Base-by-base conservation (phyloP, 2,797 vertebrate species). In the Pangasius macronema region DNA sequence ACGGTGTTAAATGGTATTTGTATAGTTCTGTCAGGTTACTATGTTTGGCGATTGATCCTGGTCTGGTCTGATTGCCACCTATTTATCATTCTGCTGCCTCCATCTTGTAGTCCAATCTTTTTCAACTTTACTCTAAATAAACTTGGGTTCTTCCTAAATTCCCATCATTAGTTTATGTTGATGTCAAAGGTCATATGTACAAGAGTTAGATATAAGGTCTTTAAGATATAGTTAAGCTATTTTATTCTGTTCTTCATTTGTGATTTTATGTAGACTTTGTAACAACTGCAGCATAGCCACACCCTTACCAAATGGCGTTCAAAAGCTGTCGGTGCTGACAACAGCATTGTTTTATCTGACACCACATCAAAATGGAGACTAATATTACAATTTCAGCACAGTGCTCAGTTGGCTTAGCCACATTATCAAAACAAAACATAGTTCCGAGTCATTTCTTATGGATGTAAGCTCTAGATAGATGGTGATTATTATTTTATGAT, bases 301-400 rank as follows among this genome's bases (percentile, higher is more conserved):
- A 82, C 80, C 87, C 87, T 84, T 70, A 80, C 42, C 30, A 39
- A 70, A 24, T 33, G 36, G 20, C 5, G 11, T 49, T 65, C 57
- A 53, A 55, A 79, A 42, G 39, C 67, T 72, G 68, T 20, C 10
- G 1, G 24, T 53, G 5, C 3, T 30, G 46, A 72, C 6, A 30
- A 24, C 9, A 24, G 11, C 49, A 33, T 5, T 13, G 24, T 77
- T 24, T 65, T 82, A 46, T 63, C 49, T 3, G 4, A 36, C 36
- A 63, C 30, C 39, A 68, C 30, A 8, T 81, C n/a, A 11, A 53
- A 76, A 83, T 67, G 6, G 3, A 87, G 46, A 36, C 7, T 57
- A 46, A 39, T 67, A 36, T n/a, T 57, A 77, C 9, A 63, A 30
- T 49, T 63, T 46, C 79, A 39, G 53, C 33, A 57, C 9, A 36